Base-by-base conservation (phyloP, 1,140 invertebrate species). In the Aethina tumida region DNA sequence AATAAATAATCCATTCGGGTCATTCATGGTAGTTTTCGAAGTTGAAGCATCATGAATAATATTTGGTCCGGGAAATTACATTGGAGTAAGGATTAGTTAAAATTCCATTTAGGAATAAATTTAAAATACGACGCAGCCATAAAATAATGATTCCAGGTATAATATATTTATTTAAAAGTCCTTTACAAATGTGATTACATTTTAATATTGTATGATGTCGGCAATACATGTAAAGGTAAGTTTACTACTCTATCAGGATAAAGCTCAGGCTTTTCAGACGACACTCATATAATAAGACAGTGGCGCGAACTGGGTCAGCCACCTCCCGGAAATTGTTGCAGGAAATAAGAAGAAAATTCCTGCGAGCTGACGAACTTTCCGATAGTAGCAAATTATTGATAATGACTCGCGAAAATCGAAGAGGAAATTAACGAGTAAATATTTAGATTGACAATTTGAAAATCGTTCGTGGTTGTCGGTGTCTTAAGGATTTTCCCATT, bases 101-200 rank as follows among this genome's bases (percentile, higher is more conserved):
- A 37, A 37, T 37, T 37, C 25, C 35, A 37, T 37, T 37, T 37
- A 5, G 25, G 16, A 28, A 37, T 37, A 37, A 37, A 37, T 37
- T 37, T 20, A 20, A 28, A 18, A 37, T 39, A 29, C 39, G 21
- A 18, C 44, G 14, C n/a, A n/a, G 35, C 42, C 39, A 43, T 47
- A 50, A 50, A 50, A 47, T 50, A 47, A 51, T 45, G 45, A 51
- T 48, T 41, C 21, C 36, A 43, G n/a, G n/a, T 35, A 43, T 51
- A 41, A 45, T 31, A 48, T 47, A 51, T 51, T 51, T 46, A 49
- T 49, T 46, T 46, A 36, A 42, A 49, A 45, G 49, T 46, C 41
- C 43, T 48, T 51, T 52, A 48, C 46, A 49, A 52, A 52, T 49
- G 49, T 52, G 49, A 52, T 52, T 52, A 52, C 39, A 52, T 52